Conservation (phyloP, 2,113 vertebrate genomes). For the Paratilapia polleni region DNA sequence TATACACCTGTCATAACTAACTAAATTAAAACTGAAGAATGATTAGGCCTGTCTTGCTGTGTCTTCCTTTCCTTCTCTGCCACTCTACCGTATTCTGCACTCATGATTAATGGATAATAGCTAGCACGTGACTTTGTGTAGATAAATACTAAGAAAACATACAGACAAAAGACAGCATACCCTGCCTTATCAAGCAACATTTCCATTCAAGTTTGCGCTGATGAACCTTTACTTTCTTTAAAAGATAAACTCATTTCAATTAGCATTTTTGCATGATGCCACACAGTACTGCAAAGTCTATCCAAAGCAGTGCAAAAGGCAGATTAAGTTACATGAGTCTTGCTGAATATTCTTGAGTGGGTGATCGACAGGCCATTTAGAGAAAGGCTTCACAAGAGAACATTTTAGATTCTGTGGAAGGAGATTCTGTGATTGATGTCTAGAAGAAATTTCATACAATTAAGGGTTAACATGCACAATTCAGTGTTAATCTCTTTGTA, state of each 20-base stretch:
- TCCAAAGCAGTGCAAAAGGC: neutral
- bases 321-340: neutral
- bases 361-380: slow-evolving; percentile 8
- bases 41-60: slow-evolving; percentile 56
- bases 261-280: neutral
- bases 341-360: neutral
- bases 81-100: slow-evolving; percentile 44
- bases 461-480: slow-evolving; percentile 27
- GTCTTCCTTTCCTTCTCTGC: slow-evolving; percentile 45
- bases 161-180: slow-evolving; percentile 3
- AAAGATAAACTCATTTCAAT: neutral
- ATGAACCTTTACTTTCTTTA: neutral
- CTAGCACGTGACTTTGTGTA: neutral
- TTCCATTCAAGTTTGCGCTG: neutral
- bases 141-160: slow-evolving; percentile 21
- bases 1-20: slow-evolving; percentile 75
- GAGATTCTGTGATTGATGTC: slow-evolving; percentile 56
- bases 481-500: slow-evolving; percentile 47
- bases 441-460: slow-evolving; percentile 49
- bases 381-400: slow-evolving; percentile 19
- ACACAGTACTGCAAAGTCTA: neutral
- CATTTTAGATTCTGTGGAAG: slow-evolving; percentile 13
- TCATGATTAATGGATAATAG: slow-evolving; percentile 42
- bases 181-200: neutral
- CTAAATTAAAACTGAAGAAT: slow-evolving; percentile 66